Evolutionary conservation across 2,113 vertebrate genomes (phyloP), one percentile per base, ranked within the genome.

Genomic region (Grammomys dolichurus): DNA sequence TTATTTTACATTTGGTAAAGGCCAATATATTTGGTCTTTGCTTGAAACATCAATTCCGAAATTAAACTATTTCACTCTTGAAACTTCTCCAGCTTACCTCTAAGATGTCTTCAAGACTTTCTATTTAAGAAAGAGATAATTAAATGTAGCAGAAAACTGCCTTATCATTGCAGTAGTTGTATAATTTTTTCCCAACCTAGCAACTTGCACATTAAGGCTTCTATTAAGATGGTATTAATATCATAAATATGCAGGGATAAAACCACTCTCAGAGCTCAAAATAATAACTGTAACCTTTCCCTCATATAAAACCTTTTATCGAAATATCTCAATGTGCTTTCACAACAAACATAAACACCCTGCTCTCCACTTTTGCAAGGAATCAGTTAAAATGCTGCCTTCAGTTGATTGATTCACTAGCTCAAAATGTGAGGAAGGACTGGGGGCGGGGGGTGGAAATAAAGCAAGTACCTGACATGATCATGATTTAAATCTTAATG

Each of bases 221-320:
- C 95, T 95, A 95, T 96, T 95, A 93, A 93, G 93, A 96, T 92
- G 65, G 97, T 96, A 96, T 96, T 97, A 97, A 97, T 97, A 96
- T 96, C 95, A 96, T 97, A 97, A 97, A 97, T 97, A 97, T 96
- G 95, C 92, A 97, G 96, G 94, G 95, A 95, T 58, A 65, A 97
- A 98, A 85, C 78, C 78, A 94, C 89, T 97, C 87, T 96, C 88
- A 92, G 97, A 95, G 94, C 96, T 95, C 88, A 95, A 91, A 96
- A 98, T 95, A 96, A 98, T 94, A 97, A 82, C 89, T 96, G 92
- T 84, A 97, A 95, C 81, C 94, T 95, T 96, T 96, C 90, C 67
- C 88, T 95, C 92, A 90, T 72, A 75, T 75, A 92, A 96, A 97
- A 97, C 85, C 93, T 96, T 97, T 96, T 93, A 92, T 95, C 77